phyloP scores from a whole-genome alignment of 92 coral and sea anemone species.

The Plumapathes pennacea region DNA sequence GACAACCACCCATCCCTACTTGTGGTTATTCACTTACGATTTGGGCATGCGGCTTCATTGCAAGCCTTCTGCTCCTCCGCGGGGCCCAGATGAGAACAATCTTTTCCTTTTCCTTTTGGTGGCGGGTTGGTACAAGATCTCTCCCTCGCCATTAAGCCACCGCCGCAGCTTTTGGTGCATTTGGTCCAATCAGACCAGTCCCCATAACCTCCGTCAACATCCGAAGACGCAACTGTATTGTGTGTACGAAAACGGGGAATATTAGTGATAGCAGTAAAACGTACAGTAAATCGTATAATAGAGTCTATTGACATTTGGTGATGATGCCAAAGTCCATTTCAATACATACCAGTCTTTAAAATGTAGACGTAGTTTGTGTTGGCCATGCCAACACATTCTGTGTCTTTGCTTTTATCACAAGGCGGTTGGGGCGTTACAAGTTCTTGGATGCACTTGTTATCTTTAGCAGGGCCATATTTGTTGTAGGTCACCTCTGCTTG shows the following conservation, averaged over 20 bases:
- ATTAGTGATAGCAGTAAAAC: too few species aligned
- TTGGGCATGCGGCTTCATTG: slow-evolving; percentile 41
- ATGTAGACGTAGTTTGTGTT: slow-evolving; percentile 47
- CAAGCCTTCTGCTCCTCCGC: slow-evolving; percentile 24
- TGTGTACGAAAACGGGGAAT: too few species aligned
- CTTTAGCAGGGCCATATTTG: slow-evolving; percentile 33
- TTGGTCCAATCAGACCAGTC: slow-evolving; percentile 54
- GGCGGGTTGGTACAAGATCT: slow-evolving; percentile 56
- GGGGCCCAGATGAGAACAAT: slow-evolving; percentile 47
- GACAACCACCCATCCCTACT: too few species aligned
- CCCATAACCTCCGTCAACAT: slow-evolving; percentile 56
- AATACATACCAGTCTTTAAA: slow-evolving; percentile 35
- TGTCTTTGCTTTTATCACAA: slow-evolving; percentile 35
- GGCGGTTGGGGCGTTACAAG: slow-evolving; percentile 23
- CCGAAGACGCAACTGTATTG: slow-evolving; percentile 16
- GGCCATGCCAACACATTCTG: slow-evolving; percentile 54
- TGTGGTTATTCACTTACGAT: slow-evolving; percentile 38
- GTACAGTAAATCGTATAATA: too few species aligned
- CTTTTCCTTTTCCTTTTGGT: slow-evolving; percentile 47
- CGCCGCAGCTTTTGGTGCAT: slow-evolving; percentile 52
- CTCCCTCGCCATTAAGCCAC: slow-evolving; percentile 35
- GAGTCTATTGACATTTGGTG: too few species aligned
- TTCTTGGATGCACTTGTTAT: slow-evolving; percentile 33
- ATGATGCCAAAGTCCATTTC: too few species aligned
- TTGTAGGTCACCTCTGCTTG: slow-evolving; percentile 32